Evolutionary conservation across 1,140 invertebrate genomes (phyloP).

Genomic region (Leptonema lineaticorne): DNA sequence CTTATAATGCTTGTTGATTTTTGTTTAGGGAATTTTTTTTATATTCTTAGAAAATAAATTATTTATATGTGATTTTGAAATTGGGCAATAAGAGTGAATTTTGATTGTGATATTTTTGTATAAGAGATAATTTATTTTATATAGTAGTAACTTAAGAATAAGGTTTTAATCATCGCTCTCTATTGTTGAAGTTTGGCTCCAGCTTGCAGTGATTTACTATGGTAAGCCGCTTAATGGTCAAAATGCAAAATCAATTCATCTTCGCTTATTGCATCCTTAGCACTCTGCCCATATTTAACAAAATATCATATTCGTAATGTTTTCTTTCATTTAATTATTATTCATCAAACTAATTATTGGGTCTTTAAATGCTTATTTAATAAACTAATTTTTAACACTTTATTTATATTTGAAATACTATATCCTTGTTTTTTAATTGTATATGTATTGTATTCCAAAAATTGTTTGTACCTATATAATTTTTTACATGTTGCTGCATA

Average conservation of each 20-base stretch:
- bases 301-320: too few relatives aligned
- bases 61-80: not conserved
- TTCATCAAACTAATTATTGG: too few relatives aligned
- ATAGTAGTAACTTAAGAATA: not conserved
- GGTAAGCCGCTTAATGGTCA: not conserved
- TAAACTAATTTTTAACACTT: too few relatives aligned
- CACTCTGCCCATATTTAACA: constrained; percentile 11
- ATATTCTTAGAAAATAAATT: not conserved
- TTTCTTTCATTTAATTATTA: too few relatives aligned
- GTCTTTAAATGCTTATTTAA: too few relatives aligned
- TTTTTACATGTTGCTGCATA: too few relatives aligned
- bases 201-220: constrained; percentile 9
- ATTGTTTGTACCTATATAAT: too few relatives aligned
- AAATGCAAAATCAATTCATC: not conserved
- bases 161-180: not conserved
- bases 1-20: not conserved
- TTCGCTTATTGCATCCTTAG: not conserved
- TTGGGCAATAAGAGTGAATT: not conserved
- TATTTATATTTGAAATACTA: too few relatives aligned
- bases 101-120: constrained; percentile 13
- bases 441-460: too few relatives aligned
- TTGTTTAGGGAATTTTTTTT: not conserved
- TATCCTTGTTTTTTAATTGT: too few relatives aligned
- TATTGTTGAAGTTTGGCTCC: constrained; percentile 13
- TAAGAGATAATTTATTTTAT: not conserved